These are phyloP conservation scores for Dascyllus trimaculatus DNA, from an alignment of 2,113 vertebrate genomes.

Conservation along the genomic window DNA sequence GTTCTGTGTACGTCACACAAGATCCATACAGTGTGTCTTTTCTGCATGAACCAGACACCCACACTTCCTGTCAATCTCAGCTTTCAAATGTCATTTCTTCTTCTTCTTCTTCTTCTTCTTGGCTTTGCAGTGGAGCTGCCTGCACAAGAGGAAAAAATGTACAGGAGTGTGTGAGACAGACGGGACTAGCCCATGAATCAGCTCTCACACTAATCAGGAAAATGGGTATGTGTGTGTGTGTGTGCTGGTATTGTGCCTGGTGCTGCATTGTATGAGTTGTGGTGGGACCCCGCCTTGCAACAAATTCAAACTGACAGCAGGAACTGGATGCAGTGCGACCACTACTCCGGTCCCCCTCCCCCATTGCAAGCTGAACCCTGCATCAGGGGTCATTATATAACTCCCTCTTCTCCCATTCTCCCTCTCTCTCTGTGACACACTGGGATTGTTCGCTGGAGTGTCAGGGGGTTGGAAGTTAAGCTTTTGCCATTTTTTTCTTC, in stretches of 20 bases:
- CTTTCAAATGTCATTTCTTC: constrained; percentile 7
- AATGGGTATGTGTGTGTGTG: constrained; percentile 31
- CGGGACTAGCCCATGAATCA: constrained; percentile 60
- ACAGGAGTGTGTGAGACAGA: constrained; percentile 43
- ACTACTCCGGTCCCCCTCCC: constrained; percentile 52
- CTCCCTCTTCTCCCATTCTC: constrained; percentile 8
- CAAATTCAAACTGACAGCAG: constrained; percentile 78
- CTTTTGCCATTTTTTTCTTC: constrained; percentile 27
- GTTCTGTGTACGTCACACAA: constrained; percentile 12
- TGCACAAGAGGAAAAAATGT: constrained; percentile 46
- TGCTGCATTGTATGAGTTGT: constrained; percentile 61
- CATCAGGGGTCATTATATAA: constrained; percentile 74
- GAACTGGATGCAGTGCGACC: constrained; percentile 71
- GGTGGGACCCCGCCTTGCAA: constrained; percentile 63
- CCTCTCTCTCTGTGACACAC: constrained; percentile 52
- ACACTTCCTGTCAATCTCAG: constrained; percentile 40
- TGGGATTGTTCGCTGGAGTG: constrained; percentile 46
- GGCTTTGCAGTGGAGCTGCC: constrained; percentile 9
- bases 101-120: constrained; percentile 1
- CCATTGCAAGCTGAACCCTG: constrained; percentile 54
- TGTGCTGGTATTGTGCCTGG: constrained; percentile 8
- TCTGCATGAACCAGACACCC: not conserved
- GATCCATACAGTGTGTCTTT: constrained; percentile 11
- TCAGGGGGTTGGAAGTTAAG: constrained; percentile 64
- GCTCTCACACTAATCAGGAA: constrained; percentile 70